phyloP scores from a whole-genome alignment of 2,888 invertebrate species.

The Branchipolynoe longqiensis region DNA sequence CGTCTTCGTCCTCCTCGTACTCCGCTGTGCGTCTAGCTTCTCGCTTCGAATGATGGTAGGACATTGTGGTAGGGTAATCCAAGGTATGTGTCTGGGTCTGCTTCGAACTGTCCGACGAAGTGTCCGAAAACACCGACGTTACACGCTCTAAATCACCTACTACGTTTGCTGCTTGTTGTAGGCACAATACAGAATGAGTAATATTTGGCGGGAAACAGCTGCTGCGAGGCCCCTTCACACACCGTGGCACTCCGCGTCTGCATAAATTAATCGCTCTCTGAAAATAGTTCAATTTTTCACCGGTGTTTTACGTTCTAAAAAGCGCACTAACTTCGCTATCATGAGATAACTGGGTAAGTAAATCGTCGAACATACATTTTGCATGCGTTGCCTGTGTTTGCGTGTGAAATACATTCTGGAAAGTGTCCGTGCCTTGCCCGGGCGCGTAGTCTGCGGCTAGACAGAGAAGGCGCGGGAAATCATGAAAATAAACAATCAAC shows the following conservation, averaged over 20 bases:
- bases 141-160: constrained; percentile 55
- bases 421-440: not conserved
- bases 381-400: not conserved
- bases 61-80: constrained; percentile 30
- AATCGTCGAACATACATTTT: not conserved
- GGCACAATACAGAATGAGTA: constrained; percentile 75
- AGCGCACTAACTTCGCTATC: not conserved
- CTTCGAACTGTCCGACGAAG: constrained; percentile 25
- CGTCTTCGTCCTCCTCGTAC: constrained; percentile 12
- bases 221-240: constrained; percentile 63
- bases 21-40: not conserved
- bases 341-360: too few relatives aligned
- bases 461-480: constrained; percentile 81
- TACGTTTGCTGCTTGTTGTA: constrained; percentile 44
- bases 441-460: constrained; percentile 61
- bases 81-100: constrained; percentile 13
- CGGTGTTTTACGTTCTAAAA: not conserved
- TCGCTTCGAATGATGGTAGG: constrained; percentile 18
- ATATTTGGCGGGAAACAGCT: constrained; percentile 81
- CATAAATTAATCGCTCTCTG: constrained; percentile 15
- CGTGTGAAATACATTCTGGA: not conserved
- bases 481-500: constrained; percentile 76
- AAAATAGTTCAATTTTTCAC: not conserved
- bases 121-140: constrained; percentile 56
- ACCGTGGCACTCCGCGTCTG: constrained; percentile 40